Conservation (phyloP, 1,140 invertebrate genomes). For the Drosophila orosa region DNA sequence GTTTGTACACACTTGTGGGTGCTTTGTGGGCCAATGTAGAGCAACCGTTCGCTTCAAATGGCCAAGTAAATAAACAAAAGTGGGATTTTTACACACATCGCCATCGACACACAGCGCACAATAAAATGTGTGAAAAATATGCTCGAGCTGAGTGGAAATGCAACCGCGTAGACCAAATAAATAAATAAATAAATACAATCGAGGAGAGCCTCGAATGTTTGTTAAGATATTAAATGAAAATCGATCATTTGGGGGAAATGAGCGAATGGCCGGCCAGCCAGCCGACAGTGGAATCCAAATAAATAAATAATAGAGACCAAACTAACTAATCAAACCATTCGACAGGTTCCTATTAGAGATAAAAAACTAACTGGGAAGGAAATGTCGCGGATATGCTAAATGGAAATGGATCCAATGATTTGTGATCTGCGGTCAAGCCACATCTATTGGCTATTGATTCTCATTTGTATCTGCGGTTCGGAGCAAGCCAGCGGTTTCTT, state of each 20-base stretch:
- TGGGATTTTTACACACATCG: slow-evolving; percentile 70
- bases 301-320: slow-evolving; percentile 33
- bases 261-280: slow-evolving; percentile 20
- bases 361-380: slow-evolving; percentile 7
- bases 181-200: slow-evolving; percentile 67
- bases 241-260: slow-evolving; percentile 63
- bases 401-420: slow-evolving; percentile 39
- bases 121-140: slow-evolving; percentile 82
- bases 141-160: slow-evolving; percentile 58
- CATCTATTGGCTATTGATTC: slow-evolving; percentile 45
- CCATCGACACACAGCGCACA: slow-evolving; percentile 47
- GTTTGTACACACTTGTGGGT: slow-evolving; percentile 14
- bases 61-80: slow-evolving; percentile 81
- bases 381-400: slow-evolving; percentile 26
- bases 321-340: slow-evolving; percentile 35
- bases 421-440: slow-evolving; percentile 33
- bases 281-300: slow-evolving; percentile 29
- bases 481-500: slow-evolving; percentile 32
- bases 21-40: slow-evolving; percentile 53
- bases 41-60: slow-evolving; percentile 63
- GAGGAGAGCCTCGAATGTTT: slow-evolving; percentile 52
- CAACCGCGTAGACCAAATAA: slow-evolving; percentile 58
- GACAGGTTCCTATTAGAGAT: slow-evolving; percentile 29
- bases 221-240: slow-evolving; percentile 71
- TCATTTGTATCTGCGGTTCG: slow-evolving; percentile 34